Evolutionary conservation across 2,113 vertebrate genomes (phyloP), one percentile per base, ranked within the genome.

Genomic region (Edolisoma coerulescens): DNA sequence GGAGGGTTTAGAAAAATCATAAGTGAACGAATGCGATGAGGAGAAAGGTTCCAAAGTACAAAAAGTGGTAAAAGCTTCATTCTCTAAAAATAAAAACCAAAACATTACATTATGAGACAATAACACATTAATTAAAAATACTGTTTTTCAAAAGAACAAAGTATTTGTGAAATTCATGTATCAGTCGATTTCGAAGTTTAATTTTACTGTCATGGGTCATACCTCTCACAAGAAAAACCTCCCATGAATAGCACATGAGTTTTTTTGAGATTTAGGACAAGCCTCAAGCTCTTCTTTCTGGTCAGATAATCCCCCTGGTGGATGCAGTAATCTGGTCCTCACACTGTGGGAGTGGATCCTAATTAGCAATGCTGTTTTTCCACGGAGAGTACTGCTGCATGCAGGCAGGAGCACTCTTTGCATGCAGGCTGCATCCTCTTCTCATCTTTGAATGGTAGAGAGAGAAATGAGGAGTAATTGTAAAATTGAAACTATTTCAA

Each of bases 261-360:
- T 24, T 56, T 70, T 24, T 10, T 59, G 52, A 71, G 64, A 41
- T 82, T 35, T 23, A 78, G 74, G 32, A 75, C 17, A 41, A 63
- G 30, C n/a, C 12, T 87, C 30, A 30, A 50, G 10, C 32, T 68
- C 57, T 59, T 67, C 52, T 45, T 42, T 85, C 56, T 64, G 76
- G 41, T 60, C 71, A 37, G 27, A 41, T 45, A 41, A 54, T 84
- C n/a, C 42, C 50, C 41, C 84, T 70, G 47, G 53, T 71, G 68
- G 64, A 60, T 33, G 47, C 63, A 30, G 35, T 9, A 33, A 44
- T 49, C 59, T 78, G 44, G 56, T 74, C 47, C 28, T 42, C 41
- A 7, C 0, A 0, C 68, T 10, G 37, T 3, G 1, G 32, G 49
- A 89, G 65, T 17, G n/a, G 75, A 59, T 94, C 63, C 47, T 56